Evolutionary conservation across 2,113 vertebrate species (phyloP).

Genomic region (Dolichallabes microphthalmus): DNA sequence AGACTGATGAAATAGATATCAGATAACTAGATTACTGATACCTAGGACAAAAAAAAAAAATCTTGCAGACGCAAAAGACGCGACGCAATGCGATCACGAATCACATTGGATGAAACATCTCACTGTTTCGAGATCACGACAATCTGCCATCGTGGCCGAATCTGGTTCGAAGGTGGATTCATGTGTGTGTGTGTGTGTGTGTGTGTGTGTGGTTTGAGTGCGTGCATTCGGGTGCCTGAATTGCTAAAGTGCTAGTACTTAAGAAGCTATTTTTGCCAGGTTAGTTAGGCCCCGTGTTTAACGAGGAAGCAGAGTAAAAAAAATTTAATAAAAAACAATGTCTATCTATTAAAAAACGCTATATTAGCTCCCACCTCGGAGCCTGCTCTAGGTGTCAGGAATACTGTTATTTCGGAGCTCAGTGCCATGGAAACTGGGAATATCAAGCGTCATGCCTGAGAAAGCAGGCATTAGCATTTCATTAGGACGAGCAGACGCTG

Average conservation of each 20-base stretch:
- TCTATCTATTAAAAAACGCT: constrained; percentile 46
- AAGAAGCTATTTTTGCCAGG: constrained; percentile 62
- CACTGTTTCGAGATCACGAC: constrained; percentile 64
- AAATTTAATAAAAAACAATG: constrained; percentile 21
- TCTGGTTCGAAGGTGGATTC: constrained; percentile 61
- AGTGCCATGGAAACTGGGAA: constrained; percentile 53
- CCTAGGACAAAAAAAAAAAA: constrained; percentile 11
- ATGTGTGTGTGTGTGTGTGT: constrained; percentile 21
- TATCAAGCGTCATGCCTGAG: constrained; percentile 33
- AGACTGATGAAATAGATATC: constrained; percentile 62
- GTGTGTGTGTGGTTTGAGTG: constrained; percentile 34
- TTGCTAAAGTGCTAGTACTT: constrained; percentile 43
- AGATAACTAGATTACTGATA: constrained; percentile 46
- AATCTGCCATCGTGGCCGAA: constrained; percentile 62
- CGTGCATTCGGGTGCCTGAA: constrained; percentile 30
- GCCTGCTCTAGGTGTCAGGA: constrained; percentile 49
- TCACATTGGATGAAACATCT: constrained; percentile 48
- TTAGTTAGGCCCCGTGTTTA: constrained; percentile 59
- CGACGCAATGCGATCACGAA: constrained; percentile 43
- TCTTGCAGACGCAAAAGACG: background rate
- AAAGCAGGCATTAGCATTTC: constrained; percentile 47
- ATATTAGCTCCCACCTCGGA: constrained; percentile 47
- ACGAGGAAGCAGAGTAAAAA: constrained; percentile 38
- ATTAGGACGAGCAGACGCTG: constrained; percentile 55
- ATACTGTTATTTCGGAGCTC: constrained; percentile 47